phyloP scores from a whole-genome alignment of 2,888 invertebrate genomes.

The Troides aeacus region DNA sequence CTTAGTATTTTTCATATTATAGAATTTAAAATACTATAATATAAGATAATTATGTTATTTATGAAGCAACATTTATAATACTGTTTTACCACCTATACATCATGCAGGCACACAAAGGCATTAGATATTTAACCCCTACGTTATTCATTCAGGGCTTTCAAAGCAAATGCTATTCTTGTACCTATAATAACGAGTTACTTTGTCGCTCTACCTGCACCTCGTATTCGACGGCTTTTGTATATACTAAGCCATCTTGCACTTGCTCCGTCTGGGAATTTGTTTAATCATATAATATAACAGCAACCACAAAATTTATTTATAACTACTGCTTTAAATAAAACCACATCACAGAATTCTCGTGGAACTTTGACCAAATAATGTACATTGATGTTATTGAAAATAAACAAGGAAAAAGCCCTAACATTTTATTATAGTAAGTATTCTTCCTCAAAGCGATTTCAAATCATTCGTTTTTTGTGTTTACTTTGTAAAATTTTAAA shows the following conservation, averaged over 20 bases:
- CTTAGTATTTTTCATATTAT: too few relatives aligned
- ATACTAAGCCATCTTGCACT: constrained; percentile 26
- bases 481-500: too few relatives aligned
- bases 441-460: too few relatives aligned
- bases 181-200: constrained; percentile 65
- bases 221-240: constrained; percentile 36
- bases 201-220: constrained; percentile 51
- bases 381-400: too few relatives aligned
- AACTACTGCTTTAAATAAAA: neutral
- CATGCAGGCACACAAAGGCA: constrained; percentile 41
- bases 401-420: too few relatives aligned
- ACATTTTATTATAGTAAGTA: too few relatives aligned
- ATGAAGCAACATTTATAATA: neutral
- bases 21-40: too few relatives aligned
- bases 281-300: constrained; percentile 39
- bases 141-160: constrained; percentile 53
- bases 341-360: too few relatives aligned
- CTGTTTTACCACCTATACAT: constrained; percentile 19
- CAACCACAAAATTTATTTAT: constrained; percentile 18
- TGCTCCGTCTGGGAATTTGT: constrained; percentile 39
- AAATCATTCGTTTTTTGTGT: too few relatives aligned
- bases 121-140: constrained; percentile 51
- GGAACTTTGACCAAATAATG: too few relatives aligned
- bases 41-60: too few relatives aligned
- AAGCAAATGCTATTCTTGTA: constrained; percentile 56